These are phyloP conservation scores for Disparrhopalites patrizii DNA, from an alignment of 2,888 invertebrate genomes.

Conservation along the genomic window DNA sequence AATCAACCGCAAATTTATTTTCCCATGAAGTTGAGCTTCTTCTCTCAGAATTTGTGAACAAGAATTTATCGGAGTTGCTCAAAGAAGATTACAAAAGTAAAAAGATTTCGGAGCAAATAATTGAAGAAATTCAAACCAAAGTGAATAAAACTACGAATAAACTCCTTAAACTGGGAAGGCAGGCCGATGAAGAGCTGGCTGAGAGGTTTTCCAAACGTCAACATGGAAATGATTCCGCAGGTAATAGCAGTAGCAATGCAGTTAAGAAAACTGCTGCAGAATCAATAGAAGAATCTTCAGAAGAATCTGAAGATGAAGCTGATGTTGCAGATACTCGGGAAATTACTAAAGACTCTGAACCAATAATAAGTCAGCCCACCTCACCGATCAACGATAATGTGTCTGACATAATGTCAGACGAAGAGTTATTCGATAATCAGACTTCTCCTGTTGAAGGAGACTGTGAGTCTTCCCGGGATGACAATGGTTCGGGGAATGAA, in stretches of 20 bases:
- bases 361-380: too few relatives aligned
- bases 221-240: too few relatives aligned
- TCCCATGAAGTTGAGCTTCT: background rate
- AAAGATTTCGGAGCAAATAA: constrained; percentile 4
- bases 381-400: too few relatives aligned
- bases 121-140: background rate
- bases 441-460: background rate
- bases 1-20: background rate
- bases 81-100: constrained; percentile 11
- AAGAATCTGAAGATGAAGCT: too few relatives aligned
- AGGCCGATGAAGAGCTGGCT: background rate
- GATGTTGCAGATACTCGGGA: too few relatives aligned
- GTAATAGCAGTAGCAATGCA: too few relatives aligned
- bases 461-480: background rate
- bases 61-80: constrained; percentile 1
- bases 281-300: too few relatives aligned
- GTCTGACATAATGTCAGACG: too few relatives aligned
- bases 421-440: background rate
- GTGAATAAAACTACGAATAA: background rate
- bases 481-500: background rate
- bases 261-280: too few relatives aligned
- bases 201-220: constrained; percentile 7
- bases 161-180: background rate
- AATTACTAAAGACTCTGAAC: too few relatives aligned
- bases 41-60: background rate